These are phyloP conservation scores for Neodiprion virginianus DNA, from an alignment of 1,140 invertebrate genomes.

Conservation along the genomic window DNA sequence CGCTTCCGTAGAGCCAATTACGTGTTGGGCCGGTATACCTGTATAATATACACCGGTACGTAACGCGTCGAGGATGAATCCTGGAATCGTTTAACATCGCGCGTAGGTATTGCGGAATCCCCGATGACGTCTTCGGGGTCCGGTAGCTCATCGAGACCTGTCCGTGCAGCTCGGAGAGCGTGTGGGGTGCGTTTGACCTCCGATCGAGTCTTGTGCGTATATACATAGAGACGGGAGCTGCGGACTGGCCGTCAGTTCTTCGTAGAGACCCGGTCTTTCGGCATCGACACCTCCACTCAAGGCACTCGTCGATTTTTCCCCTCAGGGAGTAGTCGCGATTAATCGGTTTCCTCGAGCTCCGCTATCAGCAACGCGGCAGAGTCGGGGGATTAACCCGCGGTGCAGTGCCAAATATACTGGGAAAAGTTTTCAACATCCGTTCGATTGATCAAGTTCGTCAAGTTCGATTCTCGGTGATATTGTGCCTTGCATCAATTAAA, in stretches of 20 bases:
- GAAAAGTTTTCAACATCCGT: no score
- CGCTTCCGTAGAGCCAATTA: no score
- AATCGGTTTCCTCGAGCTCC: background rate
- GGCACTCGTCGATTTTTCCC: no score
- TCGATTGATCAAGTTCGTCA: no score
- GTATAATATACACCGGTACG: no score
- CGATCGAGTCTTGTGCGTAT: background rate
- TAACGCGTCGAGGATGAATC: no score
- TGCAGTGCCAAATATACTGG: no score
- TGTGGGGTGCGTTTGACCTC: background rate
- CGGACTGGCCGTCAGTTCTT: background rate
- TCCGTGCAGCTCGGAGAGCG: background rate
- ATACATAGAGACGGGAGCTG: background rate
- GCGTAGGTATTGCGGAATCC: no score
- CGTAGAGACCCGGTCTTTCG: background rate
- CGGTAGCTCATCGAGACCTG: background rate
- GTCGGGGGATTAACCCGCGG: background rate
- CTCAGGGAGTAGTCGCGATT: background rate
- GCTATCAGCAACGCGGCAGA: background rate
- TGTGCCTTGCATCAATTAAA: no score
- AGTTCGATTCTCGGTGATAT: no score
- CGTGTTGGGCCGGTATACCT: no score
- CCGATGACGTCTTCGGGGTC: slow-evolving; percentile 1
- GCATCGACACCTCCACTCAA: background rate
- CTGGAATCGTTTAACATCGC: no score